Percentiles rank a stretch among this genome's conserved stretches.
Evolutionary conservation across 1,140 invertebrate genomes (phyloP).

Genomic region (Hyphantria cunea): DNA sequence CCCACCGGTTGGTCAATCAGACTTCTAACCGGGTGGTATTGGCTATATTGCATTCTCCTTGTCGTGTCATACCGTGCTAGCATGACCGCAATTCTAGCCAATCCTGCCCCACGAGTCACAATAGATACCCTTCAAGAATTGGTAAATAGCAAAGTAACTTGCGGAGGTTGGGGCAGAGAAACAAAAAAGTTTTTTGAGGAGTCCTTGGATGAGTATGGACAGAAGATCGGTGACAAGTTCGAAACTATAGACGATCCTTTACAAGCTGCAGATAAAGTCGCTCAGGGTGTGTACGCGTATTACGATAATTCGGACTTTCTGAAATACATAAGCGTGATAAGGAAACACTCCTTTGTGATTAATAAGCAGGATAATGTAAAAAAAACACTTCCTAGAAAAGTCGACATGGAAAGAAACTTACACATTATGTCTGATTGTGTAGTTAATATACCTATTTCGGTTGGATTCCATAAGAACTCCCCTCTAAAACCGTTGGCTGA

Average conservation of each 20-base stretch:
- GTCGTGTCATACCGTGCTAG: slow-evolving; percentile 90
- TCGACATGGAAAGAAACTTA: slow-evolving; percentile 81
- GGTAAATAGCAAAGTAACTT: slow-evolving; percentile 83
- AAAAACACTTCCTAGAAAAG: slow-evolving; percentile 31
- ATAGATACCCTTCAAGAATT: slow-evolving; percentile 89
- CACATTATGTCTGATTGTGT: slow-evolving; percentile 92
- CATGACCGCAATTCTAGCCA: slow-evolving; percentile 91
- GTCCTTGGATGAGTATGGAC: slow-evolving; percentile 84
- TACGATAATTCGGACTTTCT: slow-evolving; percentile 91
- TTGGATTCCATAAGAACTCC: slow-evolving; percentile 91
- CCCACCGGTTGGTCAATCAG: slow-evolving; percentile 89
- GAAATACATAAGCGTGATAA: slow-evolving; percentile 83
- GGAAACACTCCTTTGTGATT: slow-evolving; percentile 65
- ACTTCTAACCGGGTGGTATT: slow-evolving; percentile 91
- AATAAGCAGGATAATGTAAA: slow-evolving; percentile 43
- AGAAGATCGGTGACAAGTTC: slow-evolving; percentile 86
- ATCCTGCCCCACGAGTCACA: slow-evolving; percentile 88
- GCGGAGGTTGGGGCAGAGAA: slow-evolving; percentile 87
- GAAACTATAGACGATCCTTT: slow-evolving; percentile 83
- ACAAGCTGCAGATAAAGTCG: slow-evolving; percentile 84
- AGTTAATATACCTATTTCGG: slow-evolving; percentile 89
- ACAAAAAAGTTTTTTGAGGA: slow-evolving; percentile 86
- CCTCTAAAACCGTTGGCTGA: slow-evolving; percentile 88
- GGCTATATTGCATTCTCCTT: slow-evolving; percentile 90
- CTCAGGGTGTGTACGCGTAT: slow-evolving; percentile 87